These are phyloP conservation scores for Gnathonemus echidnorhynchus DNA, from an alignment of 2,113 vertebrate genomes.

Conservation along the genomic window DNA sequence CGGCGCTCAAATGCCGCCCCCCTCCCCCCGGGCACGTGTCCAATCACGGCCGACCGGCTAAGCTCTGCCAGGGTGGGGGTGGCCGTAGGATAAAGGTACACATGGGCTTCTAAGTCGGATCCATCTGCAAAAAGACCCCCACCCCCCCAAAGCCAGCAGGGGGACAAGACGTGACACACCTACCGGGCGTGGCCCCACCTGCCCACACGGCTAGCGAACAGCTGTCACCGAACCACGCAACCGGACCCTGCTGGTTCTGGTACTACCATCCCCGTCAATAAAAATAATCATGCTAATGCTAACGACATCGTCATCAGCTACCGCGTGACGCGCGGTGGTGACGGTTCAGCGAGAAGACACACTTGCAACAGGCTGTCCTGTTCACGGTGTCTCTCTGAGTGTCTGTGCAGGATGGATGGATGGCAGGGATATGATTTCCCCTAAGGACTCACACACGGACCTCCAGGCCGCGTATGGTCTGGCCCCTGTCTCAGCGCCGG, in stretches of 20 bases:
- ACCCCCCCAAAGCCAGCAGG: background rate
- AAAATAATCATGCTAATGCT: background rate
- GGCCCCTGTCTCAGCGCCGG: background rate
- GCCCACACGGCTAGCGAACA: background rate
- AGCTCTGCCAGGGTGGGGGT: background rate
- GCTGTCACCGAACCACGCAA: background rate
- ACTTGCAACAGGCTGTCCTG: background rate
- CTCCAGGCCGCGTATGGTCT: background rate
- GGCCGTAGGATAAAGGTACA: background rate
- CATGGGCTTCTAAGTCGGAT: background rate
- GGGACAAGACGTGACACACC: background rate
- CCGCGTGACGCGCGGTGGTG: background rate
- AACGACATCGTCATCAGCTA: background rate
- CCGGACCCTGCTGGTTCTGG: background rate
- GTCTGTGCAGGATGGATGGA: background rate
- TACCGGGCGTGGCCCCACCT: background rate
- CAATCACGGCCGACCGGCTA: background rate
- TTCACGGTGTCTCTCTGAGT: background rate
- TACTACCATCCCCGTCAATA: background rate
- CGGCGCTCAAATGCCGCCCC: background rate
- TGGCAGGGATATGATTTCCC: background rate
- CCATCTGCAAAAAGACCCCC: background rate
- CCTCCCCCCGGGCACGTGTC: background rate
- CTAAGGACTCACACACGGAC: background rate
- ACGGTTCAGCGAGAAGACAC: background rate